A percentile compares a stretch with the other conserved stretches of the same genome.
Evolutionary conservation across 2,888 invertebrate species (phyloP).

Genomic region (Acanthosepion lycidas): DNA sequence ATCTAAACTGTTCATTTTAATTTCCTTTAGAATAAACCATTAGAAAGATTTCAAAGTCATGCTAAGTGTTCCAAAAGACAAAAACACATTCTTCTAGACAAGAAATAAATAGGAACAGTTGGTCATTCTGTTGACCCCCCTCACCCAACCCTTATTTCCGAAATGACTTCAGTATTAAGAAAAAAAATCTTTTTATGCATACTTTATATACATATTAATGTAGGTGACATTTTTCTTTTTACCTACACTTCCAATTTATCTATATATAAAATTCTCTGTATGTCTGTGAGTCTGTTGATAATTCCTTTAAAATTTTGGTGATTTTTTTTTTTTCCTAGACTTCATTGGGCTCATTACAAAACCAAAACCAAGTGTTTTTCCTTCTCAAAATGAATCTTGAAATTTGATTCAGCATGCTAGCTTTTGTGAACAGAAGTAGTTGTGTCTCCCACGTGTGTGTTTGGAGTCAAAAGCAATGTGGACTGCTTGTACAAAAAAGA

Average conservation of each 20-base stretch:
- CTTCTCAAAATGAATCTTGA: constrained; percentile 20
- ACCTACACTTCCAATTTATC: constrained; percentile 21
- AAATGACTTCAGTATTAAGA: not conserved
- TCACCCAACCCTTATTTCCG: not conserved
- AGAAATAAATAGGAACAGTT: not conserved
- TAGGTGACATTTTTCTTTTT: not conserved
- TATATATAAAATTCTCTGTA: not conserved
- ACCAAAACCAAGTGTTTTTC: not conserved
- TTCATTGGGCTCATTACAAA: constrained; percentile 22
- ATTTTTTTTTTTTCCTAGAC: not conserved
- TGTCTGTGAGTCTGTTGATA: not conserved
- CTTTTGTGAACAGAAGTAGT: not conserved
- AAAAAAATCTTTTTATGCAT: not conserved
- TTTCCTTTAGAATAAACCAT: not conserved
- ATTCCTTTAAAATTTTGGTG: not conserved
- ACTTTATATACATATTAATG: not conserved
- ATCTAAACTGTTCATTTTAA: not conserved
- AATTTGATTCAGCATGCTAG: not conserved
- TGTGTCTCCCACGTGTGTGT: not conserved
- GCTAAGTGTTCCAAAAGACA: not conserved
- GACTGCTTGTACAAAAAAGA: not conserved
- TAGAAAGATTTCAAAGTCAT: not conserved
- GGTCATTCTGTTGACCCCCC: not conserved
- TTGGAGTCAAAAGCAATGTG: not conserved
- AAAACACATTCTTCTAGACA: not conserved